Conservation (phyloP, 2,797 vertebrate genomes). For the Sciurus vulgaris region DNA sequence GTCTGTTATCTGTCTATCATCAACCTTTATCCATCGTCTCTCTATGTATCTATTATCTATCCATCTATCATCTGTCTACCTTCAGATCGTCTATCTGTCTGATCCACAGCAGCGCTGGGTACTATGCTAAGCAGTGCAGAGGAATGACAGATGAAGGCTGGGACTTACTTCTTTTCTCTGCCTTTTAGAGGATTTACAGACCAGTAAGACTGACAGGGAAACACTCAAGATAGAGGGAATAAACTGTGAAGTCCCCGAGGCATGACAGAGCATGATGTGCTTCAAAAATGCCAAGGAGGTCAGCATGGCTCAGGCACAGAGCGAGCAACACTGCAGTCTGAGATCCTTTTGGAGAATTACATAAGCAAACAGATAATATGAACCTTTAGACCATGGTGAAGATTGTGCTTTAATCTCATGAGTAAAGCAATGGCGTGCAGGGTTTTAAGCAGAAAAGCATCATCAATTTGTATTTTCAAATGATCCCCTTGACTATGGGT, state of each 20-base stretch:
- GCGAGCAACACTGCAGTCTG: background rate
- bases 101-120: too few species aligned
- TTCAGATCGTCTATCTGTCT: too few species aligned
- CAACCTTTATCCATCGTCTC: too few species aligned
- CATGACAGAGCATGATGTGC: background rate
- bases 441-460: background rate
- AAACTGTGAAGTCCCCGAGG: background rate
- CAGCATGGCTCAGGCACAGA: background rate
- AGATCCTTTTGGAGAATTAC: background rate
- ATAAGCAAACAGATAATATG: background rate
- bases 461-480: background rate
- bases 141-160: background rate
- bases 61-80: too few species aligned
- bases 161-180: background rate
- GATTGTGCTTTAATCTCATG: background rate
- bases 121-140: background rate
- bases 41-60: too few species aligned
- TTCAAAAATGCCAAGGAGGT: background rate
- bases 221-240: background rate
- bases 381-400: background rate
- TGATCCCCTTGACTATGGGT: background rate
- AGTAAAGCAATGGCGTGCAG: background rate
- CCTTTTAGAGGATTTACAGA: background rate
- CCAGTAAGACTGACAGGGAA: background rate
- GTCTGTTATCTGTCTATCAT: too few species aligned